Percentiles rank a stretch among this genome's conserved stretches.
Conservation (phyloP, 2,113 vertebrate genomes). For the Myxocyprinus asiaticus region DNA sequence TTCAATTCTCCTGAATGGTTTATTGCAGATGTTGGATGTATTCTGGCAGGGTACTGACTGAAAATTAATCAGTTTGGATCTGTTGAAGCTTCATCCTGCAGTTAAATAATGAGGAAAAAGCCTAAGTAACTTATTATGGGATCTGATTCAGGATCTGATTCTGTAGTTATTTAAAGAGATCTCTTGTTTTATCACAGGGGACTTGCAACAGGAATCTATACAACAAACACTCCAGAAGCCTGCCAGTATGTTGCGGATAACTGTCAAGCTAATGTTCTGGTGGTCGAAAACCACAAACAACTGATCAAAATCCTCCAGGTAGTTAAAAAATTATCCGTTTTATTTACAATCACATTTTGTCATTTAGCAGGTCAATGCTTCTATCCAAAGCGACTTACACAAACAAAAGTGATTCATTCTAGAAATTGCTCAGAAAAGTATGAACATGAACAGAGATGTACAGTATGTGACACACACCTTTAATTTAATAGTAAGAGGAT, state of each 20-base stretch:
- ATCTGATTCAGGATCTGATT: too few relatives aligned
- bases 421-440: too few relatives aligned
- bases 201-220: conserved; percentile 75
- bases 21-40: conserved; percentile 76
- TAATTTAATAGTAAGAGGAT: too few relatives aligned
- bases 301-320: conserved; percentile 79
- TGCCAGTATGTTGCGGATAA: conserved; percentile 74
- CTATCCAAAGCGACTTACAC: too few relatives aligned
- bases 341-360: not conserved
- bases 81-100: not conserved
- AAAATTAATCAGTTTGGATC: too few relatives aligned
- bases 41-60: conserved; percentile 77
- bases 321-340: not conserved
- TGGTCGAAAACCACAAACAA: conserved; percentile 79
- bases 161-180: not conserved
- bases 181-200: conserved; percentile 63
- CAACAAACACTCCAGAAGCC: conserved; percentile 76
- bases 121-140: too few relatives aligned
- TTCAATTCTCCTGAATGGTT: conserved; percentile 81
- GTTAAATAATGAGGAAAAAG: not conserved
- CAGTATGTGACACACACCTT: too few relatives aligned
- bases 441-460: too few relatives aligned
- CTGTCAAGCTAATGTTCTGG: conserved; percentile 74
- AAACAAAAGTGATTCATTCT: too few relatives aligned
- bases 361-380: too few relatives aligned